Evolutionary conservation across 2,797 vertebrate genomes (phyloP).

Genomic region (Lepilemur ruficaudatus): DNA sequence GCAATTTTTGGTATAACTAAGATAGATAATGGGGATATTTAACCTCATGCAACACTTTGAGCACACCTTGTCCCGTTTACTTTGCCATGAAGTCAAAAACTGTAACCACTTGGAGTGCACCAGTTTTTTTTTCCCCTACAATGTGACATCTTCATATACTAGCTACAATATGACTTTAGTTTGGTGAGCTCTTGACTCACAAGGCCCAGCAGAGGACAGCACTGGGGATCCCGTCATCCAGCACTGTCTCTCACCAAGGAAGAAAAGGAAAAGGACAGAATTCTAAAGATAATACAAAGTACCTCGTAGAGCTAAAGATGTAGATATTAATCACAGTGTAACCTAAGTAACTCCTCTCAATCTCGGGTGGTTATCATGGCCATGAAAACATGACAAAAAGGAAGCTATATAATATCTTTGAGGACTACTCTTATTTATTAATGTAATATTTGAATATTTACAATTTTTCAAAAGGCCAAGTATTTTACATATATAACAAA

Average conservation of each 20-base stretch:
- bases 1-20: neutral
- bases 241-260: neutral
- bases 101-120: neutral
- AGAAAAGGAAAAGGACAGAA: neutral
- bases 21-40: neutral
- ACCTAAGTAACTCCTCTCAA: neutral
- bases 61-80: neutral
- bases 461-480: neutral
- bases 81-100: neutral
- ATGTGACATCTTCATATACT: neutral
- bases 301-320: neutral
- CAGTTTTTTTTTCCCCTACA: neutral
- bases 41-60: neutral
- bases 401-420: neutral
- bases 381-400: neutral
- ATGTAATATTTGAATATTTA: neutral
- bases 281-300: neutral
- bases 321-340: neutral
- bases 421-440: neutral
- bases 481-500: neutral
- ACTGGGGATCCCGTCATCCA: too few relatives aligned
- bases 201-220: rapidly evolving
- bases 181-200: neutral
- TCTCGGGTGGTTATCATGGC: too few relatives aligned
- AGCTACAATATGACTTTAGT: rapidly evolving